Base-by-base conservation (phyloP, 2,797 vertebrate species). In the Euthynnus affinis region DNA sequence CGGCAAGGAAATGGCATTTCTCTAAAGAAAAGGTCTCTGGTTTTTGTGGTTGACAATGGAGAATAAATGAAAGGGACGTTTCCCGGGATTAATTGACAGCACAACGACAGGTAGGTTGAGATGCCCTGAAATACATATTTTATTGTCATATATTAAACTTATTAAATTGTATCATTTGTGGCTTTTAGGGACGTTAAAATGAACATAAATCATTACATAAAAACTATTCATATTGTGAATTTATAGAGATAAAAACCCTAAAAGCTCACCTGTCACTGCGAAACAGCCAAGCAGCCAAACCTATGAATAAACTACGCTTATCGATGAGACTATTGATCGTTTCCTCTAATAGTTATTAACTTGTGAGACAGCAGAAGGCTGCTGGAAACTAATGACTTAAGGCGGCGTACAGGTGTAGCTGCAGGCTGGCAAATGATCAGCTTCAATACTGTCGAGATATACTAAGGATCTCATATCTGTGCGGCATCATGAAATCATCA, bases 11-110 rank as follows among this genome's bases (percentile, higher is more conserved):
- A 93, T 94, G 89, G 85, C 87, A 87, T 85, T 88, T 91, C 86
- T 87, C 68, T 88, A 79, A 87, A 86, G 84, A 90, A 90, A 79
- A 87, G 81, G 57, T 85, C 74, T 81, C 62, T 83, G 89, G n/a
- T 82, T 89, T 91, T 90, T 87, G 83, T 87, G 90, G 80, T 78
- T 92, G 89, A 90, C 86, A 90, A 93, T 95, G 95, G 95, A 95
- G 90, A 92, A 89, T 92, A 94, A 93, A 95, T 96, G 94, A 96
- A 88, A 91, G 82, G 89, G 85, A 85, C 88, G 80, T 78, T 92
- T 87, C 84, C 75, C 85, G 78, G 92, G 94, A 94, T 94, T 94
- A 90, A 94, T 27, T 93, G 92, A 95, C 85, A 90, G 89, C 92
- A 87, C 92, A 89, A 84, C 94, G 91, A 91, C 93, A 96, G 95